Evolutionary conservation across 2,113 vertebrate species (phyloP), one percentile per base, ranked within the genome.

Genomic region (Clarias gariepinus): DNA sequence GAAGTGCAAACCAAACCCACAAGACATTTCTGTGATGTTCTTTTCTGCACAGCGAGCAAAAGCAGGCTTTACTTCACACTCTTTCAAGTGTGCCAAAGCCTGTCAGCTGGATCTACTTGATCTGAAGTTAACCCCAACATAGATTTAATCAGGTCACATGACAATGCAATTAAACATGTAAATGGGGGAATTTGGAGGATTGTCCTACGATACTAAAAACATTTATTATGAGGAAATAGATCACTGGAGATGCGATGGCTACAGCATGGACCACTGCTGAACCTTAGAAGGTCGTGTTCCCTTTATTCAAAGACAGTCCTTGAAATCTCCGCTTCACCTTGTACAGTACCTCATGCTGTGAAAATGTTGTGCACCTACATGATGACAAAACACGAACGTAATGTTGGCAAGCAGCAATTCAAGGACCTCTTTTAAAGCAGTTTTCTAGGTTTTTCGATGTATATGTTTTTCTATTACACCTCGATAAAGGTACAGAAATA

Each of bases 11-110:
- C 69, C 57, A 82, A 36, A 66, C 71, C 4, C 64, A 28, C 28
- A 9, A 61, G 53, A 55, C 25, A 23, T 76, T 28, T n/a, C 41
- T 55, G 79, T 82, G 19, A 74, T 25, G 82, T 52, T 84, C 16
- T 41, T 41, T 52, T 84, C 16, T 41, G 33, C 53, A 28, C 71
- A 66, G 77, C 16, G 28, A 83, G 33, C 11, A 53, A 79, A 85
- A 73, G 11, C n/a, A 57, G 86, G 58, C 71, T 81, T 77, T 84
- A 57, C 71, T 61, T 85, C 85, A 61, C 78, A 77, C 8, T 86
- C 78, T 61, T 30, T 77, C 64, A 66, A 87, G 89, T 63, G 77
- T 85, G 80, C 78, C 87, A 88, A 90, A 91, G 88, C 89, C 81
- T 80, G 83, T 88, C 90, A 90, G 76, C 74, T 57, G 52, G 88